Conservation (phyloP, 2,888 invertebrate genomes). For the Diaperis boleti region DNA sequence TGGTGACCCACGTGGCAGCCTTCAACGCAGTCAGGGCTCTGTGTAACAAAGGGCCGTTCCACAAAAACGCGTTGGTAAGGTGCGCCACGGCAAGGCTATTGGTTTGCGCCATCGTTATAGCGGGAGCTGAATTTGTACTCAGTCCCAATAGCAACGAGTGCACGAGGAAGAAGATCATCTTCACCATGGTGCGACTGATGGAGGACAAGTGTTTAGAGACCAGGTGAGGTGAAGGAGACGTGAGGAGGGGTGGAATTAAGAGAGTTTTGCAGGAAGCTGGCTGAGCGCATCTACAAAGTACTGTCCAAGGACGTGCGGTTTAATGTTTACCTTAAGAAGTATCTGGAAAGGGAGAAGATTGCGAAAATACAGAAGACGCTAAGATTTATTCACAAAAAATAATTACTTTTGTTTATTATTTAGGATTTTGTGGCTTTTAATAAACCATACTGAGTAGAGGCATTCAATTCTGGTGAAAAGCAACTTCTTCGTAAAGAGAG, state of each 20-base stretch:
- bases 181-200: conserved; percentile 68
- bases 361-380: conserved; percentile 34
- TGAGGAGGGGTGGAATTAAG: background rate
- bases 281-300: conserved; percentile 70
- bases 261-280: conserved; percentile 67
- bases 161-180: conserved; percentile 67
- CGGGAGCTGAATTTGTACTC: conserved; percentile 72
- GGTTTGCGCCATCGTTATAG: conserved; percentile 73
- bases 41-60: conserved; percentile 66
- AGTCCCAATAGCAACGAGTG: conserved; percentile 68
- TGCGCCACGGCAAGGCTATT: conserved; percentile 75
- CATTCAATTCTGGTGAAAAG: too few relatives aligned
- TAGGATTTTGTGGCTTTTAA: conserved; percentile 25
- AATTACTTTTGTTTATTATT: conserved; percentile 22
- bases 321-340: conserved; percentile 67
- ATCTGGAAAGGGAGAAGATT: conserved; percentile 58
- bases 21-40: conserved; percentile 69
- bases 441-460: too few relatives aligned
- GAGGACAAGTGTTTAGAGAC: conserved; percentile 70
- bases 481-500: too few relatives aligned
- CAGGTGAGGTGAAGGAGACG: conserved; percentile 55
- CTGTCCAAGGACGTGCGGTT: conserved; percentile 69
- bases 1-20: conserved; percentile 77
- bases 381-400: conserved; percentile 33
- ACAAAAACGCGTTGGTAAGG: conserved; percentile 78